Base-by-base conservation (phyloP, 2,113 vertebrate species). In the Nerophis lumbriciformis region DNA sequence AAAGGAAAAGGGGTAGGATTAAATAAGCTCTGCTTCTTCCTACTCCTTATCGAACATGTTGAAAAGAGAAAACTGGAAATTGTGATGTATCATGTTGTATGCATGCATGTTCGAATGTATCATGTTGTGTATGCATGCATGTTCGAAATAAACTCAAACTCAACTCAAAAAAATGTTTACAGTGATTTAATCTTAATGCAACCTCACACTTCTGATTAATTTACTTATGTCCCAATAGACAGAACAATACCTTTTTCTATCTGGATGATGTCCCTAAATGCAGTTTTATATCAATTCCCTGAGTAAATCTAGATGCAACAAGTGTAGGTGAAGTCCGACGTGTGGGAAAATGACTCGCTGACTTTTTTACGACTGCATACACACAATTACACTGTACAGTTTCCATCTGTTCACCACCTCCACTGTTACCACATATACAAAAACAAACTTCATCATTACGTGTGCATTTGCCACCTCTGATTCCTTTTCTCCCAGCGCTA, bases 141-240 rank as follows among this genome's bases (percentile, higher is more conserved):
- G 28, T 28, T 28, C 4, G 28, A 28, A 28, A 28, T 28, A 28
- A 28, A 28, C 28, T 28, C 28, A 28, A 28, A 28, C 28, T 28
- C 28, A 28, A 28, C 28, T 28, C 28, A 28, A 72, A 47, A 63
- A n/a, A 57, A 55, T 75, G 60, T 80, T 42, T 53, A 36, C 16
- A 63, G 72, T 76, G 78, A 77, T 71, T 81, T 71, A 79, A 81
- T 61, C 59, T 81, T 73, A 8, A 42, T 65, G 66, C 67, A 71
- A 39, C 37, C 39, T 57, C 58, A 65, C 35, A 44, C 47, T 7
- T 8, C 56, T 48, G 60, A 63, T 59, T 72, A 48, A 38, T 48
- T 63, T 61, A 72, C 48, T 48, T 59, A 55, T 48, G 13, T 36
- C 15, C 4, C 54, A 57, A 19, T 37, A 16, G 7, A 59, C 48